Conservation (phyloP, 2,888 invertebrate species). For the Lacanobia wlatinum region DNA sequence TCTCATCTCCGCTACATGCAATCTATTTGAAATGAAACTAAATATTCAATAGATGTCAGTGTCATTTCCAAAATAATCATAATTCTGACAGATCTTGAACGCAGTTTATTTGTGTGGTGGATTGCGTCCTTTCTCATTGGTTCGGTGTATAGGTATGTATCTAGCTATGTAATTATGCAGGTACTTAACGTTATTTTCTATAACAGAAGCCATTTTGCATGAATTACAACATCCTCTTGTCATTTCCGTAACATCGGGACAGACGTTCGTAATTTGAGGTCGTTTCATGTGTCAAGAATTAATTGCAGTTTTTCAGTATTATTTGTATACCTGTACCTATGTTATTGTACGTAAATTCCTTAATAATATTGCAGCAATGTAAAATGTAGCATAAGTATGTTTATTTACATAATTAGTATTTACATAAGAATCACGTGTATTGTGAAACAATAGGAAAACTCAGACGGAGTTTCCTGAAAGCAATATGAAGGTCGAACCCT, state of each 20-base stretch:
- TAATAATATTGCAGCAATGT: constrained; percentile 2
- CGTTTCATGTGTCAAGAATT: constrained; percentile 15
- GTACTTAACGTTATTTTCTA: not conserved
- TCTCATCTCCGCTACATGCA: no score
- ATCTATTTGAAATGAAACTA: no score
- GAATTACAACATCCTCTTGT: not conserved
- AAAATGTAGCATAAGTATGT: not conserved
- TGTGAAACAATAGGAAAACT: constrained; percentile 12
- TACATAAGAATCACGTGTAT: not conserved
- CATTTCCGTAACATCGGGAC: constrained; percentile 15
- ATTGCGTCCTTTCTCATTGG: no score
- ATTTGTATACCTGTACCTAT: no score
- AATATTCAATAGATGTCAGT: no score
- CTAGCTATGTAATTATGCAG: not conserved
- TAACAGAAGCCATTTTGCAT: constrained; percentile 7
- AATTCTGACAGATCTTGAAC: not conserved
- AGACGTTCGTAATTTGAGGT: constrained; percentile 7
- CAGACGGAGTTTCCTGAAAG: constrained; percentile 20
- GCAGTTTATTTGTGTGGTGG: no score
- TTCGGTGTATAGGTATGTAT: no score
- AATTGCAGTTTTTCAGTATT: constrained; percentile 25
- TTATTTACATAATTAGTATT: constrained; percentile 3
- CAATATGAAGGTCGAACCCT: constrained; percentile 13
- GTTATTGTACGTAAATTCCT: constrained; percentile 30
- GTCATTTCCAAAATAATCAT: no score